Conservation (phyloP, 2,113 vertebrate genomes). For the Astur gentilis region DNA sequence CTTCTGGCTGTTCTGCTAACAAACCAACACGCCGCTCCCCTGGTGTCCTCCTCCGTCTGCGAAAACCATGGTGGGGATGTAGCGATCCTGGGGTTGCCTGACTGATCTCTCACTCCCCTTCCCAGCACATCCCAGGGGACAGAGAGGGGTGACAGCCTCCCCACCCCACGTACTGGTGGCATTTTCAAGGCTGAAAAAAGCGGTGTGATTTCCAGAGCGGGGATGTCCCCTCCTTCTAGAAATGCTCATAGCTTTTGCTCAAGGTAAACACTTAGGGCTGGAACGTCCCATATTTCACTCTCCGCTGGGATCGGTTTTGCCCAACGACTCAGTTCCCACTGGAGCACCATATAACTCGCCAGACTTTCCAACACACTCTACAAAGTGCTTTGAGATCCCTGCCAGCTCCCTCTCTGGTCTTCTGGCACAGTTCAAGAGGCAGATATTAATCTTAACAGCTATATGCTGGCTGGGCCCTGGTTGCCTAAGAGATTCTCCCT, state of each 20-base stretch:
- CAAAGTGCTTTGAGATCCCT: slow-evolving; percentile 44
- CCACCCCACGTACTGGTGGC: fast-evolving
- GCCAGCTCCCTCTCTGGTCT: slow-evolving; percentile 52
- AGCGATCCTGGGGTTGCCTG: neutral
- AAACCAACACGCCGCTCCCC: neutral
- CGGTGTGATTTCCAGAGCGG: neutral
- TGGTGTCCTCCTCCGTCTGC: neutral
- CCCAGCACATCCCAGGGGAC: neutral
- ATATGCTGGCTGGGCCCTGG: neutral
- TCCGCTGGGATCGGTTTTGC: neutral
- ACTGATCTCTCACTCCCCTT: neutral
- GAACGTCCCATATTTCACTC: neutral
- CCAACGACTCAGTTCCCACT: slow-evolving; percentile 2
- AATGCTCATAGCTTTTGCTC: neutral
- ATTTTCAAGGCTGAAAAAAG: neutral
- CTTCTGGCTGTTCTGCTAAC: neutral
- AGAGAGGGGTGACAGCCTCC: neutral
- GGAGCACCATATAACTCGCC: neutral
- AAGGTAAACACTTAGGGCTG: neutral
- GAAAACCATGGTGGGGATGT: neutral
- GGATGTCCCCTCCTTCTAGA: neutral
- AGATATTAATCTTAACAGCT: slow-evolving; percentile 57
- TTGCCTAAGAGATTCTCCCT: slow-evolving; percentile 61
- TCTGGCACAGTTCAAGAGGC: neutral
- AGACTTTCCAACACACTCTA: slow-evolving; percentile 41